Evolutionary conservation across 2,797 vertebrate genomes (phyloP).

Genomic region (Heterohyrax brucei): DNA sequence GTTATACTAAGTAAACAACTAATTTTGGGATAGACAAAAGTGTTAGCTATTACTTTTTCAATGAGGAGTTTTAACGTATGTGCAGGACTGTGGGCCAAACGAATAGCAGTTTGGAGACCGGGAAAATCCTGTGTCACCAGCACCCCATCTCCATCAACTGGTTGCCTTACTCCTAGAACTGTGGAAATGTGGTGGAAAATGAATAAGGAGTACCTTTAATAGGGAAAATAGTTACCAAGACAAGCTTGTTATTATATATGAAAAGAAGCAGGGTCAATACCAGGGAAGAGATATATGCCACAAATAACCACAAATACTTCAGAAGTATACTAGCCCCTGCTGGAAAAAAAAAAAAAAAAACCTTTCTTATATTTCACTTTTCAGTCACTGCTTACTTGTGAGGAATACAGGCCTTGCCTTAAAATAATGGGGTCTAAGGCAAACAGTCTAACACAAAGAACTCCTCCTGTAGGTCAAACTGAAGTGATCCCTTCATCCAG

Average conservation of each 20-base stretch:
- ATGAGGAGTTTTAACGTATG: background rate
- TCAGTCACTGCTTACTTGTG: background rate
- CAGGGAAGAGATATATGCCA: background rate
- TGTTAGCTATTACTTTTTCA: slow-evolving; percentile 36
- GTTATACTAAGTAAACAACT: background rate
- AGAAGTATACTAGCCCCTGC: background rate
- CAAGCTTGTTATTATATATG: background rate
- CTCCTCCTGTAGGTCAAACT: background rate
- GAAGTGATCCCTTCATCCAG: background rate
- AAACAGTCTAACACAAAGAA: background rate
- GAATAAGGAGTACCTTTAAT: background rate
- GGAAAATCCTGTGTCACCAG: background rate
- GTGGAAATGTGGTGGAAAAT: background rate
- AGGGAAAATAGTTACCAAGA: background rate
- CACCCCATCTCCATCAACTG: background rate
- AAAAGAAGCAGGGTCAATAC: background rate
- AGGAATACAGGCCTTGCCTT: background rate
- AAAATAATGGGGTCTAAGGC: background rate
- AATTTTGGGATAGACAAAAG: background rate
- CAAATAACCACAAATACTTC: background rate
- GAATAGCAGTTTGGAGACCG: background rate
- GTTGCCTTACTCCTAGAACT: background rate
- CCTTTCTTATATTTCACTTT: background rate
- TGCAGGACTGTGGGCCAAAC: background rate
- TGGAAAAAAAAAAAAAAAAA: background rate